phyloP scores from a whole-genome alignment of 2,888 invertebrate species.

The Hypercompe scribonia region DNA sequence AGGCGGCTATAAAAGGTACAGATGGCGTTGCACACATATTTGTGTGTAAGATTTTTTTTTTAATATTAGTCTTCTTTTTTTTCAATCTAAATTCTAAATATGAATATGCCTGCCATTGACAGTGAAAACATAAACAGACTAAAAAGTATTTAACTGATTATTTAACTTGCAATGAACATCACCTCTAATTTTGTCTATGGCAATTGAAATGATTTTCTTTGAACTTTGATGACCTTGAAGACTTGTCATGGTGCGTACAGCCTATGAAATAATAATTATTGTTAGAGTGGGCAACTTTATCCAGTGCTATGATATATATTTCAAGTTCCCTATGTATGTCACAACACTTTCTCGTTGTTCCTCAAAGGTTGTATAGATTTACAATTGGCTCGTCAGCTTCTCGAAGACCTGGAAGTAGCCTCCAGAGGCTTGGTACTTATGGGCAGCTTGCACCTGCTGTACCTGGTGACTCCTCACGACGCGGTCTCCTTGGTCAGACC shows the following conservation, averaged over 20 bases:
- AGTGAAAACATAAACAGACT: too few species aligned
- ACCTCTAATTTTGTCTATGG: background rate
- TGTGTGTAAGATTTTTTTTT: too few species aligned
- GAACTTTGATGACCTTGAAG: too few species aligned
- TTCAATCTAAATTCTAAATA: too few species aligned
- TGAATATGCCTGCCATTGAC: background rate
- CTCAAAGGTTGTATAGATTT: constrained; percentile 92
- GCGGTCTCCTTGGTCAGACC: constrained; percentile 84
- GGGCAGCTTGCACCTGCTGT: constrained; percentile 94
- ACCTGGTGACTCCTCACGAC: constrained; percentile 94
- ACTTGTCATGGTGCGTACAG: too few species aligned
- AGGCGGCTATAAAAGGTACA: constrained; percentile 93
- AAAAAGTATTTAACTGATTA: too few species aligned
- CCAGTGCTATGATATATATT: background rate
- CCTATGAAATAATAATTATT: too few species aligned
- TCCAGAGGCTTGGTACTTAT: constrained; percentile 92
- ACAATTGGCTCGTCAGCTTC: constrained; percentile 89
- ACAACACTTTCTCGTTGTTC: background rate
- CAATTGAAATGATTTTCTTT: background rate
- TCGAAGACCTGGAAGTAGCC: constrained; percentile 91
- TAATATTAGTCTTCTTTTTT: too few species aligned
- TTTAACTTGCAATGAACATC: too few species aligned
- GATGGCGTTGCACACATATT: too few species aligned
- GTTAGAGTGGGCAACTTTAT: too few species aligned
- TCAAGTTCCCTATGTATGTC: background rate